Evolutionary conservation across 2,113 vertebrate species (phyloP), one percentile per base, ranked within the genome.

Genomic region (Axis porcinus): DNA sequence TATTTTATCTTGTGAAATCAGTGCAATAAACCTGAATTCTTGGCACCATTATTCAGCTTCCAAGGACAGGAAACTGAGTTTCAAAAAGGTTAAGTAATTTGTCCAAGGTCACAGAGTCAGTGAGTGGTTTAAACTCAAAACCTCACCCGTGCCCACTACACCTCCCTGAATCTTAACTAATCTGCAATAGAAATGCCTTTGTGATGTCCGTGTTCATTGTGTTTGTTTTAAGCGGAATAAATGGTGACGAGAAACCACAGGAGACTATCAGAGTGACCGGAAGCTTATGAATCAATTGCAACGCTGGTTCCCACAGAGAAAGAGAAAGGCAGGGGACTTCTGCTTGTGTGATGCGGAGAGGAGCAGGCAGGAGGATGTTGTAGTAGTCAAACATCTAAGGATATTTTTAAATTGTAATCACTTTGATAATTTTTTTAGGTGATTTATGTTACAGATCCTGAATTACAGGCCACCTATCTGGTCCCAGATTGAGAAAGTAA

Each of bases 51-150:
- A 91, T 43, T 94, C 45, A 89, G 62, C 76, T 95, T 95, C 62
- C 40, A 43, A 85, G 43, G 36, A 90, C 33, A 91, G 74, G 60
- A 95, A 96, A 91, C 58, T 74, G 54, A 94, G 28, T 62, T 91
- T 94, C 89, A 92, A 92, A 88, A 86, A 89, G 28, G 11, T 91
- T 92, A 96, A 95, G 28, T 70, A 86, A 91, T 97, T 94, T 97
- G 43, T 91, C 43, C 54, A 87, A 91, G 67, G 60, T 89, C 78
- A 70, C 27, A 83, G 36, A 58, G 14, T 74, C 30, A 86, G 81
- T 45, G 36, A 83, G 36, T 62, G 12, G 12, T 86, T 97, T 96
- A 98, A 94, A 62, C 74, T 15, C 36, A 30, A 87, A 83, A 57
- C 16, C 13, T 79, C 36, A 67, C 43, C 43, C 6, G 27, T 14